These are phyloP conservation scores for Lysandra bellargus DNA, from an alignment of 2,888 invertebrate genomes.

Conservation along the genomic window DNA sequence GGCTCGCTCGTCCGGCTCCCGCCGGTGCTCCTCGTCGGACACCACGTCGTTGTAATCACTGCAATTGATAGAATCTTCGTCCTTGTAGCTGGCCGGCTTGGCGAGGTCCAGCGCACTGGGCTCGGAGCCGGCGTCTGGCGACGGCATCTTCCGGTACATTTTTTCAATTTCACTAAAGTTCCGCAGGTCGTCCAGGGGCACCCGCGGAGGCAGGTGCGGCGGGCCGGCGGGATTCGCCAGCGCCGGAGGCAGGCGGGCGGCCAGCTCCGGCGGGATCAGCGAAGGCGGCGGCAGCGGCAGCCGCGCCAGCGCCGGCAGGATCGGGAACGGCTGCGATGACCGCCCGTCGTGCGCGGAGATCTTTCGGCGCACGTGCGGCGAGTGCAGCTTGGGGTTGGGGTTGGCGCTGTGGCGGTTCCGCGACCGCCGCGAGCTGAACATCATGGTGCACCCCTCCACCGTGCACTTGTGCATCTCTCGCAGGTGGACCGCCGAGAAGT, in stretches of 20 bases:
- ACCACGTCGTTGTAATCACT: conserved; percentile 67
- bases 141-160: conserved; percentile 74
- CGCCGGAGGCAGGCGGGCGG: conserved; percentile 65
- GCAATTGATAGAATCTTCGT: conserved; percentile 64
- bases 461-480: conserved; percentile 99
- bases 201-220: conserved; percentile 77
- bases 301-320: conserved; percentile 85
- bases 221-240: conserved; percentile 56
- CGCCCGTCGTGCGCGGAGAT: conserved; percentile 96
- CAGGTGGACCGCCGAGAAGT: conserved; percentile 98
- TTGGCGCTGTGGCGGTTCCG: conserved; percentile 98
- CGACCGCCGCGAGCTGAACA: conserved; percentile 97
- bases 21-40: conserved; percentile 64
- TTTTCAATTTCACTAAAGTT: conserved; percentile 79
- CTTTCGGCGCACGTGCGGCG: conserved; percentile 95
- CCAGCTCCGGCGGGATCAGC: conserved; percentile 82
- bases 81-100: conserved; percentile 54
- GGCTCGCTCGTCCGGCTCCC: conserved; percentile 51
- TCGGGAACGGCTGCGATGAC: conserved; percentile 89
- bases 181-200: conserved; percentile 72
- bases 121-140: conserved; percentile 58
- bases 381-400: conserved; percentile 97
- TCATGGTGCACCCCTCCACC: conserved; percentile 98
- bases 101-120: conserved; percentile 60
- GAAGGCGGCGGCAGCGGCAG: conserved; percentile 86